These are phyloP conservation scores for Athrips mouffetella DNA, from an alignment of 2,888 invertebrate species.

Conservation along the genomic window DNA sequence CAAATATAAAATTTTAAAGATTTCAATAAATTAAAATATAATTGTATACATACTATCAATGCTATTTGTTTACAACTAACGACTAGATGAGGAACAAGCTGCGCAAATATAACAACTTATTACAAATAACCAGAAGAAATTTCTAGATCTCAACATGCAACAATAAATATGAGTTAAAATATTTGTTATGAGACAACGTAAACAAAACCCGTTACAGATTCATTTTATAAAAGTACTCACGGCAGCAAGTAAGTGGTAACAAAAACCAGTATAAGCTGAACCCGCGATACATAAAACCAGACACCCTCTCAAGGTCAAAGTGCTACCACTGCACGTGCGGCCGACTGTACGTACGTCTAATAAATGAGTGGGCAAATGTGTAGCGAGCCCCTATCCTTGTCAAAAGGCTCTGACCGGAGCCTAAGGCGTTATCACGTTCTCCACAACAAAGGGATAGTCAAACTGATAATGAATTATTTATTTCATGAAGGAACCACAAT, in stretches of 20 bases:
- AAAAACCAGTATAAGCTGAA: too few relatives aligned
- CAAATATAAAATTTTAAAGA: constrained; percentile 8
- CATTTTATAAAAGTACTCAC: too few relatives aligned
- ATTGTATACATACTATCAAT: constrained; percentile 10
- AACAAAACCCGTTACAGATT: too few relatives aligned
- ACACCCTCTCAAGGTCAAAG: too few relatives aligned
- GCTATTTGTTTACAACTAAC: constrained; percentile 11
- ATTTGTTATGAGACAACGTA: too few relatives aligned
- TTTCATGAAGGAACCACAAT: constrained; percentile 24
- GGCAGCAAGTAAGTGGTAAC: too few relatives aligned
- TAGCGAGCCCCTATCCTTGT: constrained; percentile 25
- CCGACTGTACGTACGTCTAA: constrained; percentile 15
- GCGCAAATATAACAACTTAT: constrained; percentile 27
- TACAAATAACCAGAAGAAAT: neutral
- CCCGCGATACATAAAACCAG: too few relatives aligned
- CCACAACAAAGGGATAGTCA: constrained; percentile 23
- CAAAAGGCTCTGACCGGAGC: constrained; percentile 21
- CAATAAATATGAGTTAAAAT: too few relatives aligned
- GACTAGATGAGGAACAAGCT: constrained; percentile 36
- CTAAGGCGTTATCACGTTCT: constrained; percentile 24
- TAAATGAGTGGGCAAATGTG: constrained; percentile 18
- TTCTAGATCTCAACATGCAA: too few relatives aligned
- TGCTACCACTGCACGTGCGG: too few relatives aligned
- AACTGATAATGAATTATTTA: constrained; percentile 28
- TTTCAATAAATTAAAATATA: constrained; percentile 5